Evolutionary conservation across 2,797 vertebrate genomes (phyloP), one percentile per base, ranked within the genome.

Genomic region (Mareca penelope): DNA sequence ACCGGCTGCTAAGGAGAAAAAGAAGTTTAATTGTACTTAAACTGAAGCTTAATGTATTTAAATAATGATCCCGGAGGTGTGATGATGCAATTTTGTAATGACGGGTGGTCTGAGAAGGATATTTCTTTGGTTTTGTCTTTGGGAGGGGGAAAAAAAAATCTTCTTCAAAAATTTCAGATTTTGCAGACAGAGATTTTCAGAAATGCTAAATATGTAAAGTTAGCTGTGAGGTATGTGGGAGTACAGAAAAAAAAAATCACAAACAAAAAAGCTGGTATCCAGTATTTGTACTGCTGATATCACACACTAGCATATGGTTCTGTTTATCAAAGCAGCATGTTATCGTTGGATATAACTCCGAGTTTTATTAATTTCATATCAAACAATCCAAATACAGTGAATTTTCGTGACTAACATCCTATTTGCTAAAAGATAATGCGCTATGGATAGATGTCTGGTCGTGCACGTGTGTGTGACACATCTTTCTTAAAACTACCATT

Each of bases 161-260:
- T n/a, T 48, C 8, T 78, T 64, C 35, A 40, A 71, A 53, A 33
- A 14, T 21, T 35, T 77, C 15, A n/a, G 12, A 4, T 71, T 90
- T 92, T 86, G 24, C 40, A 72, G 63, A 46, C 33, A 69, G 65
- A 9, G 48, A 56, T 89, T 84, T 39, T 86, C 75, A 89, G 50
- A 64, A 87, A 12, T 3, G 10, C 29, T 78, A 80, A 73, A 19
- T 46, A 12, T 15, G 7, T 78, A 35, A 85, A 39, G 14, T 19
- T 26, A 39, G 15, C 50, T 68, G 44, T 23, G 55, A 84, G n/a
- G 16, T 60, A 35, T 35, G 44, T 52, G 39, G 48, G 53, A 7
- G 4, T 56, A 71, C 80, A 40, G 67, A n/a, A 72, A 90, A 84
- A 29, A 29, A 40, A 63, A 53, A 29, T 56, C 16, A 40, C 10